These are phyloP conservation scores for Spilarctia lutea DNA, from an alignment of 2,888 invertebrate genomes.

Conservation along the genomic window DNA sequence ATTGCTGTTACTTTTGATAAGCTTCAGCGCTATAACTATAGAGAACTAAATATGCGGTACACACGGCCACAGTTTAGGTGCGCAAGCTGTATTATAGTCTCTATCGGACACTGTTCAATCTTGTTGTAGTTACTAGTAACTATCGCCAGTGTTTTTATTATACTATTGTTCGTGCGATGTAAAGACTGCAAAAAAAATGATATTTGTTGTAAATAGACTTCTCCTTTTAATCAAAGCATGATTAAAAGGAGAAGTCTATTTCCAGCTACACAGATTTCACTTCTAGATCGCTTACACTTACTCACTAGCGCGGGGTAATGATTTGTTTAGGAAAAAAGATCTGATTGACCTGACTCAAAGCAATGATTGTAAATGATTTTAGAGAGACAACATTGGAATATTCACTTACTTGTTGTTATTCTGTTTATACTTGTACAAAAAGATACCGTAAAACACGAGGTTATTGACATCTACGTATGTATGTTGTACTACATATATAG, in stretches of 20 bases:
- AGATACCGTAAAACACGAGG: neutral
- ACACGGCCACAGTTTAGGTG: neutral
- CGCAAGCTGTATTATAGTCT: neutral
- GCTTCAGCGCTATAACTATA: too few species aligned
- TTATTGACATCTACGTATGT: too few species aligned
- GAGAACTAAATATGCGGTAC: neutral
- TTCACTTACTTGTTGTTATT: neutral
- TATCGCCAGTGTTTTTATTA: neutral
- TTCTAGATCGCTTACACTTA: too few species aligned
- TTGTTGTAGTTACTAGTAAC: neutral
- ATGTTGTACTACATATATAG: too few species aligned
- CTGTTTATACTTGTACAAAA: too few species aligned
- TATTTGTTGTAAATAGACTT: slow-evolving; percentile 2
- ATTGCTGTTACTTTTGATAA: neutral
- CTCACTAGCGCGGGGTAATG: too few species aligned
- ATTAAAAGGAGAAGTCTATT: neutral
- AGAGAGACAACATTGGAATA: neutral
- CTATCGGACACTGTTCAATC: too few species aligned
- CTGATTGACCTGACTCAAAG: too few species aligned
- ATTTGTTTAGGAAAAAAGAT: too few species aligned
- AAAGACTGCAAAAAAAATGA: too few species aligned
- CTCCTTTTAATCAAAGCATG: too few species aligned
- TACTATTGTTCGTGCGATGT: neutral
- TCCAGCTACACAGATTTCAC: too few species aligned
- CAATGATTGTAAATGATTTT: neutral